Percentiles rank a stretch among this genome's conserved stretches.
Evolutionary conservation across 1,140 invertebrate genomes (phyloP).

Genomic region (Sesamia nonagrioides): DNA sequence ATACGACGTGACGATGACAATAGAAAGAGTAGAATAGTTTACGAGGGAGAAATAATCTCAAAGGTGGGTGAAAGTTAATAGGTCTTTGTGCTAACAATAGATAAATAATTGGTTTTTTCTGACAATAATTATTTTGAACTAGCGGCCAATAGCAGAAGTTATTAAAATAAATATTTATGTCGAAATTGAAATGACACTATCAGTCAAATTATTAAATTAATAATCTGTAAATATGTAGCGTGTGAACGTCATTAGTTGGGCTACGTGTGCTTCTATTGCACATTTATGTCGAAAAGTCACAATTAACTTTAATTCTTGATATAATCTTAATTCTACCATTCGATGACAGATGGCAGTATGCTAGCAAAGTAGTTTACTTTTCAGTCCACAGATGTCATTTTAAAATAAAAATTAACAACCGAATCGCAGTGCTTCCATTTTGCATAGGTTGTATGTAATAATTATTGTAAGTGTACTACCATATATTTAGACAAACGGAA

Average conservation of each 20-base stretch:
- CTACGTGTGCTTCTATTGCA: neutral
- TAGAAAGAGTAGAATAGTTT: constrained; percentile 65
- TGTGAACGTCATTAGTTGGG: constrained; percentile 50
- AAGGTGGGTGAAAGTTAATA: constrained; percentile 29
- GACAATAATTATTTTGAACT: neutral
- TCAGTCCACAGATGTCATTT: constrained; percentile 52
- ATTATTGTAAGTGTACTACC: no score
- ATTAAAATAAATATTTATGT: constrained; percentile 60
- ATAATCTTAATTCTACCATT: constrained; percentile 7
- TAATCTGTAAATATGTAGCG: constrained; percentile 80
- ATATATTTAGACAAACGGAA: constrained; percentile 48
- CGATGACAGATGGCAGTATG: constrained; percentile 31
- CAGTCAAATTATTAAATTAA: constrained; percentile 79
- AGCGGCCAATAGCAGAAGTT: constrained; percentile 51
- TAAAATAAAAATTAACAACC: constrained; percentile 38
- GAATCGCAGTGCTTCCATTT: constrained; percentile 57
- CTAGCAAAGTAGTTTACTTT: constrained; percentile 7
- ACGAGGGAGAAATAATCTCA: neutral
- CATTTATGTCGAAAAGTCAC: neutral
- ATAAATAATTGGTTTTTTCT: neutral
- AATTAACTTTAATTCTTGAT: neutral
- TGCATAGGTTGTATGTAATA: constrained; percentile 48
- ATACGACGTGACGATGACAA: constrained; percentile 76
- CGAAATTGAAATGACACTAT: constrained; percentile 72
- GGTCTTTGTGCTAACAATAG: neutral